A percentile compares a stretch with the other conserved stretches of the same genome.
These are phyloP conservation scores for Chironomus tentans DNA, from an alignment of 2,888 invertebrate species.

Conservation along the genomic window DNA sequence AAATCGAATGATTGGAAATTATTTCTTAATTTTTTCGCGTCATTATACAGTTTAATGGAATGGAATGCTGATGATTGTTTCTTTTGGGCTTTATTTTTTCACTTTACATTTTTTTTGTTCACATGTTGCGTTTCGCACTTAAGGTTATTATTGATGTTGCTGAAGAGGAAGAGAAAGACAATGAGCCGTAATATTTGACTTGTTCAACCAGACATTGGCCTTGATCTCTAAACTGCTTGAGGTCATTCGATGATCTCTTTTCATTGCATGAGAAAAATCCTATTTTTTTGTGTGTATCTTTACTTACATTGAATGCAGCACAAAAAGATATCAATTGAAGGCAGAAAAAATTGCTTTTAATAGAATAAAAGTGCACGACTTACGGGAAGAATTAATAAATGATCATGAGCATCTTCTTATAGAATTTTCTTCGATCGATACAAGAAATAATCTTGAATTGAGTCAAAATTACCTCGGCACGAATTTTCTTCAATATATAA, in stretches of 20 bases:
- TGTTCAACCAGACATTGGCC: constrained; percentile 13
- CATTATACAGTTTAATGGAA: constrained; percentile 14
- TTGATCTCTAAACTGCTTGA: constrained; percentile 8
- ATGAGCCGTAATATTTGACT: not conserved
- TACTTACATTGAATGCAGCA: not conserved
- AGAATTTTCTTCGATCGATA: not conserved
- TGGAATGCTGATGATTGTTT: constrained; percentile 17
- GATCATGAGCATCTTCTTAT: not conserved
- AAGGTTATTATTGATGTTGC: no score
- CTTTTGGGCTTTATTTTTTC: not conserved
- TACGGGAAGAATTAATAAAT: not conserved
- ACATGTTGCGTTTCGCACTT: not conserved
- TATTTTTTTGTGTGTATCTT: no score
- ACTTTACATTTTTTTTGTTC: not conserved
- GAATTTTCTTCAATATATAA: not conserved
- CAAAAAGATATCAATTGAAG: no score
- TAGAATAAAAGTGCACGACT: not conserved
- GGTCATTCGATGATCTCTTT: constrained; percentile 22
- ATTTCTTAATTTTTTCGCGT: not conserved
- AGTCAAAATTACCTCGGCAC: not conserved
- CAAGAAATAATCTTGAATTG: not conserved
- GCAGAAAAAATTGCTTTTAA: no score
- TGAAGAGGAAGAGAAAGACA: no score
- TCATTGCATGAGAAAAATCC: not conserved
- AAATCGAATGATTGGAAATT: not conserved